Evolutionary conservation across 2,797 vertebrate genomes (phyloP), one percentile per base, ranked within the genome.

Genomic region (Macropus fuliginosus): DNA sequence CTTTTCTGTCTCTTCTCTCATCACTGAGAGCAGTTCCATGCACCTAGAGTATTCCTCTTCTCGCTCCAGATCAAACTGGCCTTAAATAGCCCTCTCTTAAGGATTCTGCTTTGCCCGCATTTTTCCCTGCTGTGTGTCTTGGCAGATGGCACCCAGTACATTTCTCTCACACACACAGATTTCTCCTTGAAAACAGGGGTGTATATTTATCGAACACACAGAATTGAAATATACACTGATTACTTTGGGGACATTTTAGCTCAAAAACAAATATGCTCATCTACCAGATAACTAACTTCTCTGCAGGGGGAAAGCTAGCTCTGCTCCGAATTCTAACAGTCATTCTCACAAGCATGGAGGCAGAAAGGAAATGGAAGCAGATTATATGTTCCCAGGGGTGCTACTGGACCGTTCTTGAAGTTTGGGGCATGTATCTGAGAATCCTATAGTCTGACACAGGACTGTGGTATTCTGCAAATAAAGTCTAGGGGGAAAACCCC

Each of bases 191-290:
- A 87, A 87, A 87, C 74, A 87, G 74, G 74, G 74, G 40, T 87
- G 74, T 87, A 87, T 87, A 87, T 87, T 87, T 87, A 87, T 87
- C 74, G 74, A 87, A 87, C 74, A 87, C 74, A 87, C 74, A 87
- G 74, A 87, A 87, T 87, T 87, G 74, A 87, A 87, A 87, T 87
- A 87, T 87, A 87, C 74, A 87, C 74, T 87, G 74, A 87, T 87
- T 87, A 87, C 74, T 87, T 87, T 87, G 74, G 74, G 74, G 74
- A 87, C 74, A 87, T 87, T 87, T 87, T 87, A 87, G 74, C 74
- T 87, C 74, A 87, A 87, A 87, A 87, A 87, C 74, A 87, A 87
- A 87, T 87, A 87, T 87, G 74, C 74, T 87, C 74, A 87, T 87
- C 74, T 87, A 87, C 74, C 40, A 87, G 74, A 87, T 87, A 87